Evolutionary conservation across 2,888 invertebrate genomes (phyloP).

Genomic region (Dendrolimus pini): DNA sequence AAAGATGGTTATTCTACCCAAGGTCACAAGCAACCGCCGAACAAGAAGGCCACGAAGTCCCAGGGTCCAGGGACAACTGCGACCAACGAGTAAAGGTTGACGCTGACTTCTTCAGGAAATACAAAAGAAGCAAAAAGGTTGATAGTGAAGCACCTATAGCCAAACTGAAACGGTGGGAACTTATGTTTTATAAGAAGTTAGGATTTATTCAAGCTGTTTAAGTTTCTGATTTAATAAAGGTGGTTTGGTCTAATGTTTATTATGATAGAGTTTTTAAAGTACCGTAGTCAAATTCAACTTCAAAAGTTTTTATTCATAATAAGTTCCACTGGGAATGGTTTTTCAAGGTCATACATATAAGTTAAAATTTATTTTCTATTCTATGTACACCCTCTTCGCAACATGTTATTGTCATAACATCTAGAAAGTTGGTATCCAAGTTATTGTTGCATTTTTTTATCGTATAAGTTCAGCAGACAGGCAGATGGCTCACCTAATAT

Average conservation of each 20-base stretch:
- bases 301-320: too few relatives aligned
- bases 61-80: slow-evolving; percentile 33
- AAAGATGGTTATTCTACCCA: slow-evolving; percentile 62
- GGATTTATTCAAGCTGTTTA: slow-evolving; percentile 61
- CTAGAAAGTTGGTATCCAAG: too few relatives aligned
- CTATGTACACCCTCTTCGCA: too few relatives aligned
- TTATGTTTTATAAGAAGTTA: slow-evolving; percentile 62
- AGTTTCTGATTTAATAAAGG: slow-evolving; percentile 14
- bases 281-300: too few relatives aligned
- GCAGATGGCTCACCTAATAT: too few relatives aligned
- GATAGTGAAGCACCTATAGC: slow-evolving; percentile 54
- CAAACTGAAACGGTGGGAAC: slow-evolving; percentile 64
- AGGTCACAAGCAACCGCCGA: slow-evolving; percentile 23
- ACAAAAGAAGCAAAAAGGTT: slow-evolving; percentile 49
- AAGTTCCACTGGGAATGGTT: too few relatives aligned
- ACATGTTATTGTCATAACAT: too few relatives aligned
- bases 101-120: slow-evolving; percentile 57
- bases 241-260: not conserved
- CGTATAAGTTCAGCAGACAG: too few relatives aligned
- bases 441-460: too few relatives aligned
- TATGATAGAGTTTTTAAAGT: too few relatives aligned
- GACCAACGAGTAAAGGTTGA: slow-evolving; percentile 63
- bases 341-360: too few relatives aligned
- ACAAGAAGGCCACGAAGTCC: slow-evolving; percentile 13
- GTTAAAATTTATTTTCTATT: too few relatives aligned